Percentiles rank a stretch among this genome's conserved stretches.
phyloP scores from a whole-genome alignment of 2,113 vertebrate genomes.

The Callospermophilus lateralis region DNA sequence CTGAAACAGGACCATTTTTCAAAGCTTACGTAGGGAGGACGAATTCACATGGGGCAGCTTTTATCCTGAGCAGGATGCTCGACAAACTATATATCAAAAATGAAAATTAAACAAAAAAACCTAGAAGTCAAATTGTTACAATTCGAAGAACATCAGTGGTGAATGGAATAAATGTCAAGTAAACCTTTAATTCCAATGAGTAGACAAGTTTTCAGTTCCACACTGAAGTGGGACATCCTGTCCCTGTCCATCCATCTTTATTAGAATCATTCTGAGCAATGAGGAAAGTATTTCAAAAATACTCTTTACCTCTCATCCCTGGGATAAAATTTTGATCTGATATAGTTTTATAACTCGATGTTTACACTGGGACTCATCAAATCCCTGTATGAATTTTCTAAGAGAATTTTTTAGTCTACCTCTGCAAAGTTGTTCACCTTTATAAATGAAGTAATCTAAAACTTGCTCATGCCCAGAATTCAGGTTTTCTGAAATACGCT shows the following conservation, averaged over 20 bases:
- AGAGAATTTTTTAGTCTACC: not conserved
- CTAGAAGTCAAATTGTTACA: slow-evolving; percentile 1
- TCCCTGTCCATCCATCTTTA: not conserved
- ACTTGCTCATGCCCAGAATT: not conserved
- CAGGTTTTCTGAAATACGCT: not conserved
- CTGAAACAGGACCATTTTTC: not conserved
- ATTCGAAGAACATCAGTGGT: not conserved
- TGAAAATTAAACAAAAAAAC: not conserved
- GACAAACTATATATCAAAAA: not conserved
- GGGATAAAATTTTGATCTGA: not conserved
- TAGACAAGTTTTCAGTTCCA: not conserved
- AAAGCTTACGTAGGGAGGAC: not conserved
- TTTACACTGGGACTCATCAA: not conserved
- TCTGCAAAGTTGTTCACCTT: not conserved
- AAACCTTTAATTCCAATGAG: not conserved
- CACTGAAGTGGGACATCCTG: not conserved
- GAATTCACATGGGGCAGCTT: not conserved
- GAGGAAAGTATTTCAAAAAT: not conserved
- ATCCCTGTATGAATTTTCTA: slow-evolving; percentile 30
- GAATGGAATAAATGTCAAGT: not conserved
- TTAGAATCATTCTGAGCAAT: not conserved
- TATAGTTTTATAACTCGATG: slow-evolving; percentile 13
- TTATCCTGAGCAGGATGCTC: not conserved
- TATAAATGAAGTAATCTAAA: slow-evolving; percentile 28
- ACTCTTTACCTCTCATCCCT: not conserved